phyloP scores from a whole-genome alignment of 2,888 invertebrate species.

The Fragum fragum region DNA sequence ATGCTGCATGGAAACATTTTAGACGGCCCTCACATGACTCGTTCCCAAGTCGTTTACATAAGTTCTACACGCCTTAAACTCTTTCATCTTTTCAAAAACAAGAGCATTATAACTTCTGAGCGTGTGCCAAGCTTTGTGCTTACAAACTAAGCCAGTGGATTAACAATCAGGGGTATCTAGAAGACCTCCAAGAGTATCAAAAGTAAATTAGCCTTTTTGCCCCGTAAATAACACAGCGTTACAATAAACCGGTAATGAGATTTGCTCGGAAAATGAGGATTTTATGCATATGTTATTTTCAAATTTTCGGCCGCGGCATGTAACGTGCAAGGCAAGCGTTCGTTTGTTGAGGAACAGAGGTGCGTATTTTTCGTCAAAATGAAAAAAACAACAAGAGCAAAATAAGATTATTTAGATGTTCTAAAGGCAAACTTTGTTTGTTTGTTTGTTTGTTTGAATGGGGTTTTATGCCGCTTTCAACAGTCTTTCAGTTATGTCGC shows the following conservation, averaged over 20 bases:
- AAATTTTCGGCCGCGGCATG: slow-evolving; percentile 2
- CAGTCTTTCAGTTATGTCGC: too few species aligned
- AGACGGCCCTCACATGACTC: not conserved
- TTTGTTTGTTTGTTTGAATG: too few species aligned
- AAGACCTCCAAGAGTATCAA: slow-evolving; percentile 17
- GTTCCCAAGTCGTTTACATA: not conserved
- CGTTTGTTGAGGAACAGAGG: too few species aligned
- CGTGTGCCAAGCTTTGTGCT: slow-evolving; percentile 5
- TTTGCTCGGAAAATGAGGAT: slow-evolving; percentile 20
- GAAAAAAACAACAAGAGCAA: too few species aligned
- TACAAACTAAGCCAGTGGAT: slow-evolving; percentile 17
- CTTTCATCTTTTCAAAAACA: slow-evolving; percentile 6
- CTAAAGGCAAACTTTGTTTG: too few species aligned
- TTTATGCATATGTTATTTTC: slow-evolving; percentile 31
- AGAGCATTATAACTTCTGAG: slow-evolving; percentile 6
- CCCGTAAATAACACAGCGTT: slow-evolving; percentile 15
- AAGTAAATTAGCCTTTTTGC: slow-evolving; percentile 10
- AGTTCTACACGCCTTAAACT: not conserved
- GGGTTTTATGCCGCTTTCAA: too few species aligned
- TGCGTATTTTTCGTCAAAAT: too few species aligned
- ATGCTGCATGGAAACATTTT: too few species aligned
- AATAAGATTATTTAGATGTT: too few species aligned
- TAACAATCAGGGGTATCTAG: slow-evolving; percentile 1
- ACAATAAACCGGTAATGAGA: slow-evolving; percentile 30
- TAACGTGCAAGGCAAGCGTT: too few species aligned